phyloP scores from a whole-genome alignment of 1,140 invertebrate genomes.

The Leptopilina boulardi region DNA sequence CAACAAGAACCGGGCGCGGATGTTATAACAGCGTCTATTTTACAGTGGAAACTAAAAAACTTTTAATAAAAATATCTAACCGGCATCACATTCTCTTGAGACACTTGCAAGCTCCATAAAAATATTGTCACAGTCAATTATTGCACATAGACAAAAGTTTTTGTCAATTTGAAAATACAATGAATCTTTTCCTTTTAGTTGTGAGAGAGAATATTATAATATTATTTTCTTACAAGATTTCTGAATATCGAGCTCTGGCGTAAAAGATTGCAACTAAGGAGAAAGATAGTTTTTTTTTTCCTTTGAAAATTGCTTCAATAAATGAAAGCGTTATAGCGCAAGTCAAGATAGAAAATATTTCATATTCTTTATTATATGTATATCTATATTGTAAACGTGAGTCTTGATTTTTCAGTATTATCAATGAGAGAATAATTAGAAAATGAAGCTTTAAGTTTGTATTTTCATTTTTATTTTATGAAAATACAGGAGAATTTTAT shows the following conservation, averaged over 20 bases:
- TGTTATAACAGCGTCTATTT: slow-evolving; percentile 33
- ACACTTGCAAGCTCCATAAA: slow-evolving; percentile 44
- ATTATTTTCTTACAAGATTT: slow-evolving; percentile 3
- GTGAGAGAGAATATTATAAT: not conserved
- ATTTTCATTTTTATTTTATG: no score
- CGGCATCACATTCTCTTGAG: slow-evolving; percentile 36
- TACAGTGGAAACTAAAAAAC: slow-evolving; percentile 6
- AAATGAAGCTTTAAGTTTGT: no score
- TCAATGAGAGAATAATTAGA: no score
- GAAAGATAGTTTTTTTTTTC: slow-evolving; percentile 30
- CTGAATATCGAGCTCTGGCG: slow-evolving; percentile 42
- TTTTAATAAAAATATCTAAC: slow-evolving; percentile 17
- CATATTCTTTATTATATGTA: not conserved
- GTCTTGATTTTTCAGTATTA: not conserved
- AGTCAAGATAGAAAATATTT: slow-evolving; percentile 1
- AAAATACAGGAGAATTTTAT: no score
- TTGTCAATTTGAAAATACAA: slow-evolving; percentile 42
- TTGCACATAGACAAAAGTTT: not conserved
- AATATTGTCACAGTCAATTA: slow-evolving; percentile 19
- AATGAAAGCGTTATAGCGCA: slow-evolving; percentile 18
- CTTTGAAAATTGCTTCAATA: slow-evolving; percentile 31
- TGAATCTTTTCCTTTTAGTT: slow-evolving; percentile 45
- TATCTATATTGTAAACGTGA: not conserved
- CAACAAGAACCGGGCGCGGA: slow-evolving; percentile 33
- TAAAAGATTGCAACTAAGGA: slow-evolving; percentile 39